A percentile compares a stretch with the other conserved stretches of the same genome.
Conservation (phyloP, 92 coral and sea anemone genomes). For the Parazoanthus darwini region DNA sequence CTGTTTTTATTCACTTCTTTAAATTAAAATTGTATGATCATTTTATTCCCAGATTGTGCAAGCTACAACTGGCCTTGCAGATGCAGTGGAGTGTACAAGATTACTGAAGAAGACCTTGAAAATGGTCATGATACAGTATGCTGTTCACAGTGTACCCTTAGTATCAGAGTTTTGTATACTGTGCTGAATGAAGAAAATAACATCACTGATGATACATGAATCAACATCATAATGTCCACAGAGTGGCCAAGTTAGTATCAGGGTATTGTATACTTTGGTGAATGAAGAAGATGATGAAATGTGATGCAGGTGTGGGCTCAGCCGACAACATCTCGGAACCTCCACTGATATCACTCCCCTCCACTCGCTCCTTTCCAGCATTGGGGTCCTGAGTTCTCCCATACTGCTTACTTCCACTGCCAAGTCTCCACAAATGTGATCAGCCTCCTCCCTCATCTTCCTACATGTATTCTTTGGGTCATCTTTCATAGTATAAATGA, state of each 20-base stretch:
- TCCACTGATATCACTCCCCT: too few relatives aligned
- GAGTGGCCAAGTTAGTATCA: slow-evolving; percentile 48
- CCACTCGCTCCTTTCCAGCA: too few relatives aligned
- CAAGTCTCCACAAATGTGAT: too few relatives aligned
- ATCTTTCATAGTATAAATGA: too few relatives aligned
- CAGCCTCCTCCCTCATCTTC: too few relatives aligned
- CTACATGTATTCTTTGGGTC: too few relatives aligned
- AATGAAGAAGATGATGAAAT: not conserved
- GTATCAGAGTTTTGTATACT: slow-evolving; percentile 70
- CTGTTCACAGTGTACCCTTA: slow-evolving; percentile 86
- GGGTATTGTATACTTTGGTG: not conserved
- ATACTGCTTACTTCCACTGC: too few relatives aligned
- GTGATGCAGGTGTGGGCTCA: too few relatives aligned
- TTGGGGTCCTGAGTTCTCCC: too few relatives aligned
- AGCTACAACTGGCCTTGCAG: slow-evolving; percentile 77
- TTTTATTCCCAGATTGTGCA: slow-evolving; percentile 45
- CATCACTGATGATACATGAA: not conserved
- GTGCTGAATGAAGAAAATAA: slow-evolving; percentile 47
- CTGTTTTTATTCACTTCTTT: not conserved
- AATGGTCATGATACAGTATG: slow-evolving; percentile 78
- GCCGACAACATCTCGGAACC: too few relatives aligned
- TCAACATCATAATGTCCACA: slow-evolving; percentile 71
- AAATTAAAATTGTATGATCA: not conserved
- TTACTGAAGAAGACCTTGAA: slow-evolving; percentile 77
- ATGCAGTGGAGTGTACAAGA: slow-evolving; percentile 84